phyloP scores from a whole-genome alignment of 2,797 vertebrate species.

The Falco berigora region DNA sequence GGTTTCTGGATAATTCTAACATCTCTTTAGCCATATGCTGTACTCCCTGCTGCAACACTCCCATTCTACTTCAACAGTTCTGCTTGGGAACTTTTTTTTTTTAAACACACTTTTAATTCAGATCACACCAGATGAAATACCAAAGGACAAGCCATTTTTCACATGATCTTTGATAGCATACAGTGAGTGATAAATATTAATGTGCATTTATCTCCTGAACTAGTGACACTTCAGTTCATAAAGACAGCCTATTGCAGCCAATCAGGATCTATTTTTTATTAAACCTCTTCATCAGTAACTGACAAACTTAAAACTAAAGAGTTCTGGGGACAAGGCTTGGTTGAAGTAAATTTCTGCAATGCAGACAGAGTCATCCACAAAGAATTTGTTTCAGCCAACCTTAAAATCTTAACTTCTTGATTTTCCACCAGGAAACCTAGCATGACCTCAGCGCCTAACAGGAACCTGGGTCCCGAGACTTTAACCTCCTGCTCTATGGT shows the following conservation, averaged over 20 bases:
- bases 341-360: background rate
- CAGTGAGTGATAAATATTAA: background rate
- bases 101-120: background rate
- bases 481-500: background rate
- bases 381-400: background rate
- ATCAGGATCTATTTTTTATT: background rate
- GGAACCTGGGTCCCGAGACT: background rate
- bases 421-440: background rate
- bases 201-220: background rate
- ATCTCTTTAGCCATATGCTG: background rate
- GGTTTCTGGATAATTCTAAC: background rate
- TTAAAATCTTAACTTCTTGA: background rate
- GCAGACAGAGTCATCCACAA: background rate
- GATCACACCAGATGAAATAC: background rate
- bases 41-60: background rate
- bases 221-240: background rate
- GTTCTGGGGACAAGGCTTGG: background rate
- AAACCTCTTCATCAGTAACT: background rate
- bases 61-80: background rate
- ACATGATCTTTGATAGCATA: background rate
- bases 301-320: background rate
- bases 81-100: background rate
- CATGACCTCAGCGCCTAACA: background rate
- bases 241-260: background rate
- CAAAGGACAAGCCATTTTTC: background rate